These are phyloP conservation scores for Oncorhynchus kisutch DNA, from an alignment of 2,113 vertebrate genomes.

Conservation along the genomic window DNA sequence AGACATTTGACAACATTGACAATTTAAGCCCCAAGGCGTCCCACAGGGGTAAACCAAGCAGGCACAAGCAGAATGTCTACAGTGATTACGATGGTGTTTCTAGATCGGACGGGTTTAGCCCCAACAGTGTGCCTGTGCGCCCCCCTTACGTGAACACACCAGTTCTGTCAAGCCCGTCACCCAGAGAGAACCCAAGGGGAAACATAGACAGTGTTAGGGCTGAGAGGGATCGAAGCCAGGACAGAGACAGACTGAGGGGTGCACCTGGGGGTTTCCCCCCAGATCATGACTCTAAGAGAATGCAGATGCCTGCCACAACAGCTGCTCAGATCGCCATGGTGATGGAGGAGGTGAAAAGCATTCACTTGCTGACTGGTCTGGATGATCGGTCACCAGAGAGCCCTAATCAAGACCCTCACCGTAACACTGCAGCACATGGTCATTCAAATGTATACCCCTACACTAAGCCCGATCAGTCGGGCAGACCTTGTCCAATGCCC, in stretches of 20 bases:
- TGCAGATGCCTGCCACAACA: conserved; percentile 77
- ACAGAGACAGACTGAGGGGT: conserved; percentile 75
- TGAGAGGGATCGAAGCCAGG: conserved; percentile 80
- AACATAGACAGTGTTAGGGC: conserved; percentile 77
- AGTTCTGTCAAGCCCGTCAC: conserved; percentile 82
- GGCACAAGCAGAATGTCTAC: conserved; percentile 82
- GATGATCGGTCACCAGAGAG: conserved; percentile 78
- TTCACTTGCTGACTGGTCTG: conserved; percentile 70
- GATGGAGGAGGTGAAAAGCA: conserved; percentile 79
- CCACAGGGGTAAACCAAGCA: conserved; percentile 79
- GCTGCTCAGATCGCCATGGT: conserved; percentile 82
- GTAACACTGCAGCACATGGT: conserved; percentile 71
- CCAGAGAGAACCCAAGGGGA: conserved; percentile 73
- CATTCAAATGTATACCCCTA: conserved; percentile 78
- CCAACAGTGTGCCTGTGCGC: conserved; percentile 78
- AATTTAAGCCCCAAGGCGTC: conserved; percentile 93
- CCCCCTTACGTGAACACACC: conserved; percentile 88
- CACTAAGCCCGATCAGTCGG: conserved; percentile 78
- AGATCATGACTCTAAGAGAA: conserved; percentile 79
- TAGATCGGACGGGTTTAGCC: conserved; percentile 79
- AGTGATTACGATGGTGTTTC: conserved; percentile 78
- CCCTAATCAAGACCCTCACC: conserved; percentile 72
- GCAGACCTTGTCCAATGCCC: conserved; percentile 77
- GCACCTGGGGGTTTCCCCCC: conserved; percentile 70
- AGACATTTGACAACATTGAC: conserved; percentile 98